A percentile compares a stretch with the other conserved stretches of the same genome.
phyloP scores from a whole-genome alignment of 2,113 vertebrate species.

The Syngnathus typhle region DNA sequence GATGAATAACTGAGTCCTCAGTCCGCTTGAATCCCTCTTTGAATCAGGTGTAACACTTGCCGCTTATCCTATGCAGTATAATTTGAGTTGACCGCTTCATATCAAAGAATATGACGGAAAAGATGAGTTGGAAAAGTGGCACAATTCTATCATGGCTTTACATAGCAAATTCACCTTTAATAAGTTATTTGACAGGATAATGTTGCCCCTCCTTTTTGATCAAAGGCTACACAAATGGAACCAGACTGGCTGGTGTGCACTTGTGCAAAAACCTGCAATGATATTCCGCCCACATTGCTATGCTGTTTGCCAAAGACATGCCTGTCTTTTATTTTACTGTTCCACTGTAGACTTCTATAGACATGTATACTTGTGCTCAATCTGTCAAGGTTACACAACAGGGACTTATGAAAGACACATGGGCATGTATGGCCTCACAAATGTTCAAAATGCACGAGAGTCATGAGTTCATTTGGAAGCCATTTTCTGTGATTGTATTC shows the following conservation, averaged over 20 bases:
- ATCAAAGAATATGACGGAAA: neutral
- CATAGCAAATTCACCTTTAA: neutral
- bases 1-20: neutral
- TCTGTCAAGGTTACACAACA: slow-evolving; percentile 46
- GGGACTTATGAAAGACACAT: slow-evolving; percentile 13
- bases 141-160: slow-evolving; percentile 7
- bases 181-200: slow-evolving; percentile 12
- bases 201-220: slow-evolving; percentile 26
- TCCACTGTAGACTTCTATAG: slow-evolving; percentile 17
- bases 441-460: slow-evolving; percentile 12
- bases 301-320: slow-evolving; percentile 23
- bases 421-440: slow-evolving; percentile 9
- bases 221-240: slow-evolving; percentile 24
- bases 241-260: slow-evolving; percentile 10
- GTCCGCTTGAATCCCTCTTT: neutral
- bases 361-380: slow-evolving; percentile 35
- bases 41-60: neutral
- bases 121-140: neutral
- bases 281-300: slow-evolving; percentile 34
- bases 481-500: neutral
- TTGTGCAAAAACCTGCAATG: slow-evolving; percentile 10
- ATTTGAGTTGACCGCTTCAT: neutral
- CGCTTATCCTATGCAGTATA: neutral
- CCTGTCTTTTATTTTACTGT: slow-evolving; percentile 15
- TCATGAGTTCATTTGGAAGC: neutral